Conservation (phyloP, 2,113 vertebrate species). For the Garra rufa region DNA sequence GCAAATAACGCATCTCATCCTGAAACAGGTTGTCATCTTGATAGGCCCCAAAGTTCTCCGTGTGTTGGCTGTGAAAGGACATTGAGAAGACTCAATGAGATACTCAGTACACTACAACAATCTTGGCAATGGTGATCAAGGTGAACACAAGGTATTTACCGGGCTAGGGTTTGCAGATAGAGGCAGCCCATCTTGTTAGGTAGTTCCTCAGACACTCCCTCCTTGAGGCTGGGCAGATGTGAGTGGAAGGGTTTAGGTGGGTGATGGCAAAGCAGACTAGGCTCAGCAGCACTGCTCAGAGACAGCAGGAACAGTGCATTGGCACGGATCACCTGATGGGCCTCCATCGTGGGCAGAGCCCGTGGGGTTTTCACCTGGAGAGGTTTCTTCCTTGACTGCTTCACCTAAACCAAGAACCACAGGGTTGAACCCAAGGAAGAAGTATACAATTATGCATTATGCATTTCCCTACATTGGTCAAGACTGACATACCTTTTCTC, state of each 20-base stretch:
- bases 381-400: conserved; percentile 94
- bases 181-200: conserved; percentile 97
- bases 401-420: conserved; percentile 79
- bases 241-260: conserved; percentile 89
- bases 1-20: conserved; percentile 97
- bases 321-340: conserved; percentile 97
- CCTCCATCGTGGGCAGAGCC: conserved; percentile 96
- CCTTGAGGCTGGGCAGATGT: conserved; percentile 94
- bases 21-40: conserved; percentile 98
- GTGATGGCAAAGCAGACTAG: conserved; percentile 93
- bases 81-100: neutral
- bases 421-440: neutral
- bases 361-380: conserved; percentile 95
- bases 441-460: neutral
- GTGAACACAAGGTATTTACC: conserved; percentile 66
- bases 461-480: neutral
- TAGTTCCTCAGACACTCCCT: conserved; percentile 93
- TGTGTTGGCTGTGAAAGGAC: conserved; percentile 85
- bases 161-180: conserved; percentile 95
- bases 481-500: conserved; percentile 87
- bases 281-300: conserved; percentile 94
- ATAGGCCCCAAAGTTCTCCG: conserved; percentile 94
- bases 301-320: conserved; percentile 96
- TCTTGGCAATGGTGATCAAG: neutral
- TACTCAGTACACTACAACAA: neutral